Evolutionary conservation across 2,113 vertebrate species (phyloP).

Genomic region (Grus americana): DNA sequence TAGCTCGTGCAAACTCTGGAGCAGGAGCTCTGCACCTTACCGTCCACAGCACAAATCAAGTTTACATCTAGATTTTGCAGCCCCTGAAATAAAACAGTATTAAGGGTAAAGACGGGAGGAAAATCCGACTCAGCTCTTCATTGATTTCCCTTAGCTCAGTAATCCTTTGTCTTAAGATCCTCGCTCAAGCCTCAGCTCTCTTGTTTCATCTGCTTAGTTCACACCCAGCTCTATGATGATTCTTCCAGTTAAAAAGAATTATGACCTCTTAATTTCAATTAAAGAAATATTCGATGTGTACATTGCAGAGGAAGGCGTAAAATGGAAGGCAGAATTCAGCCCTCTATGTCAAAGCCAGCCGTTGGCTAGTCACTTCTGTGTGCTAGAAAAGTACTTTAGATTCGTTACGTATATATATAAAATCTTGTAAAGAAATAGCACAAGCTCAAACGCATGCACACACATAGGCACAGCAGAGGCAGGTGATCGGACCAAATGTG

Average conservation of each 20-base stretch:
- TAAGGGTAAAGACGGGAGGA: not conserved
- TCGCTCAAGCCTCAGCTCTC: not conserved
- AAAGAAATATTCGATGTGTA: not conserved
- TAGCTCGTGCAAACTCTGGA: not conserved
- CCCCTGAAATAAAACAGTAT: not conserved
- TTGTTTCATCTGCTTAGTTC: not conserved
- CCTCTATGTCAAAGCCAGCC: not conserved
- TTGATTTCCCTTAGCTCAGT: not conserved
- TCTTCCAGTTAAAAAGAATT: not conserved
- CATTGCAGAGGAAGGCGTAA: not conserved
- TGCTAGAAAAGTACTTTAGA: not conserved
- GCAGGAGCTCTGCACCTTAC: not conserved
- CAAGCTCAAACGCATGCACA: not conserved
- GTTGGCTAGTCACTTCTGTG: not conserved
- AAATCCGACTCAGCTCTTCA: not conserved
- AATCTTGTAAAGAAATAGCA: not conserved
- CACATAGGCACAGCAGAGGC: not conserved
- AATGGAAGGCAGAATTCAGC: not conserved
- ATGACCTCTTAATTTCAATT: not conserved
- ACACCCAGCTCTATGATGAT: not conserved
- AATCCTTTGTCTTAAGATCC: not conserved
- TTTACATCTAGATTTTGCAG: not conserved
- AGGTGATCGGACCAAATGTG: not conserved
- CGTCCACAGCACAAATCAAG: not conserved
- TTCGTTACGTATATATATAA: not conserved